Base-by-base conservation (phyloP, 1,140 invertebrate species). In the Ericerus pela region DNA sequence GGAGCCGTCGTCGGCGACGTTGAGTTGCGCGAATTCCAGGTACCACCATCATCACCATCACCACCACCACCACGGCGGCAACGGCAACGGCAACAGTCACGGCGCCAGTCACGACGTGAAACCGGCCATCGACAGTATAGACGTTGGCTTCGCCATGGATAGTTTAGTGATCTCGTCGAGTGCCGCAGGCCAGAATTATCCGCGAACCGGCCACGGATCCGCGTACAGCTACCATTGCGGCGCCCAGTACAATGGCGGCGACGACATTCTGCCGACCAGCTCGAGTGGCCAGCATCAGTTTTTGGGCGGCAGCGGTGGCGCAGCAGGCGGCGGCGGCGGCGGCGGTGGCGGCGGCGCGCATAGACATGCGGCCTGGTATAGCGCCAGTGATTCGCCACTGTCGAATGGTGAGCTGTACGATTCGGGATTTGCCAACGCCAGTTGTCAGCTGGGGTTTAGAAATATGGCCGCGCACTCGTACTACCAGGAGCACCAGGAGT, bases 1-100 rank as follows among this genome's bases (percentile, higher is more conserved):
- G 20, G 41, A 47, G 14, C 41, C 41, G 2, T 24, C 10, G 22
- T 12, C 14, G 41, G 12, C 10, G 2, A n/a, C n/a, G n/a, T n/a
- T n/a, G n/a, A 47, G 41, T 14, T 47, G 41, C 18, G 41, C 41
- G 3, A 47, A 47, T 24, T 47, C 41, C 3, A 47, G 41, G 41
- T 47, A 47, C 41, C 41, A 47, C 26, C 41, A 47, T 47, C 41
- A 41, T 41, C 37, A 41, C 37, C 30, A 33, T 33, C 30, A 33
- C n/a, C 37, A 41, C 20, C 30, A 33, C n/a, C 37, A 41, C 20
- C 37, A 47, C 14, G n/a, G n/a, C n/a, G n/a, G n/a, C n/a, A n/a
- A n/a, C n/a, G n/a, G n/a, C n/a, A n/a, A n/a, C n/a, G n/a, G n/a
- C n/a, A n/a, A n/a, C n/a, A n/a, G n/a, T n/a, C n/a, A n/a, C n/a